Conservation (phyloP, 1,140 invertebrate species). For the Himalopsyche phryganea region DNA sequence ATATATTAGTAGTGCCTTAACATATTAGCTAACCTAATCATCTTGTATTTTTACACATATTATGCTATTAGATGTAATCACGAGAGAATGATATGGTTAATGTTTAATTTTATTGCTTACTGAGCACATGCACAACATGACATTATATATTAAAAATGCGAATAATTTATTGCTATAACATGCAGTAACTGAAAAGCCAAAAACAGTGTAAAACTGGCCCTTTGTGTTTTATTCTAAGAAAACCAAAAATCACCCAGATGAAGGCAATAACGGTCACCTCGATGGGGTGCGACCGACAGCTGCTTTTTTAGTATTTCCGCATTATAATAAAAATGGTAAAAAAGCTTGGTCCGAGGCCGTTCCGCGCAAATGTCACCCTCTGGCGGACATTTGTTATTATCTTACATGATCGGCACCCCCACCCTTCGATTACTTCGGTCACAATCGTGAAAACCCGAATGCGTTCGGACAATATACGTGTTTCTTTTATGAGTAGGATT, state of each 20-base stretch:
- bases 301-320: conserved; percentile 35
- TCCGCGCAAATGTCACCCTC: conserved; percentile 32
- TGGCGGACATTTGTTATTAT: conserved; percentile 34
- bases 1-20: no score
- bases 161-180: no score
- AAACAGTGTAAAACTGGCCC: no score
- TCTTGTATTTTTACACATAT: no score
- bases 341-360: conserved; percentile 30
- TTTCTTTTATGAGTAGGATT: not conserved
- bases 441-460: not conserved
- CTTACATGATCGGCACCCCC: conserved; percentile 23
- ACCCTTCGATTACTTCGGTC: not conserved
- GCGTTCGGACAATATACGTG: no score
- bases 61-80: no score
- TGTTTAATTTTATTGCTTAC: no score
- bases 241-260: conserved; percentile 28
- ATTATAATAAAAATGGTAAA: conserved; percentile 36
- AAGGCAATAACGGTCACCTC: conserved; percentile 32
- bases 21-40: no score
- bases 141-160: no score
- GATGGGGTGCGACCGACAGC: conserved; percentile 28
- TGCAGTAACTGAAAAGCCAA: no score
- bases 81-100: no score
- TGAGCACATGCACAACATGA: no score
- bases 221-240: conserved; percentile 14